Conservation (phyloP, 2,113 vertebrate genomes). For the Zosterops japonicus region DNA sequence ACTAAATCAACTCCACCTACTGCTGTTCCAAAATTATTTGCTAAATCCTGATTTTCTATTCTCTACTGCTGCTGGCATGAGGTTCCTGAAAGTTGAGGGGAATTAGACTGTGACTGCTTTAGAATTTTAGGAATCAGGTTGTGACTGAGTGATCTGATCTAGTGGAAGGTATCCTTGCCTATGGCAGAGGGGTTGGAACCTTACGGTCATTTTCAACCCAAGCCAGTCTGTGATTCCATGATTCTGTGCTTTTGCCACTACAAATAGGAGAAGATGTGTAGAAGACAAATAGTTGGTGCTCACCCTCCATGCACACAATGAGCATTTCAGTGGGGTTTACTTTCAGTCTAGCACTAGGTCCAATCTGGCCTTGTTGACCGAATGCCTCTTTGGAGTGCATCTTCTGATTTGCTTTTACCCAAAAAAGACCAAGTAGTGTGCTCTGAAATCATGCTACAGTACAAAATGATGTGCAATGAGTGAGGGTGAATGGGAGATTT, state of each 20-base stretch:
- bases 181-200: background rate
- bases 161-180: background rate
- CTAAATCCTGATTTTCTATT: background rate
- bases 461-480: background rate
- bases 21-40: too few relatives aligned
- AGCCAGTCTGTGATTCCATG: background rate
- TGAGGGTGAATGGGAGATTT: background rate
- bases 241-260: background rate
- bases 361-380: accelerated
- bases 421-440: background rate
- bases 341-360: background rate
- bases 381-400: background rate
- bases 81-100: background rate
- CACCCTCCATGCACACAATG: accelerated
- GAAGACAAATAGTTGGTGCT: background rate
- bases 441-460: background rate
- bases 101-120: background rate
- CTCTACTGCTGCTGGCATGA: background rate
- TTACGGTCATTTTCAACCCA: background rate
- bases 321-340: background rate
- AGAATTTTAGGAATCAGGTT: background rate
- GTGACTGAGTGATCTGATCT: background rate
- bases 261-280: background rate
- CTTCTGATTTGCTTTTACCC: background rate
- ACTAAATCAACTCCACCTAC: background rate